Conservation (phyloP, 2,113 vertebrate species). For the Melierax canorus region DNA sequence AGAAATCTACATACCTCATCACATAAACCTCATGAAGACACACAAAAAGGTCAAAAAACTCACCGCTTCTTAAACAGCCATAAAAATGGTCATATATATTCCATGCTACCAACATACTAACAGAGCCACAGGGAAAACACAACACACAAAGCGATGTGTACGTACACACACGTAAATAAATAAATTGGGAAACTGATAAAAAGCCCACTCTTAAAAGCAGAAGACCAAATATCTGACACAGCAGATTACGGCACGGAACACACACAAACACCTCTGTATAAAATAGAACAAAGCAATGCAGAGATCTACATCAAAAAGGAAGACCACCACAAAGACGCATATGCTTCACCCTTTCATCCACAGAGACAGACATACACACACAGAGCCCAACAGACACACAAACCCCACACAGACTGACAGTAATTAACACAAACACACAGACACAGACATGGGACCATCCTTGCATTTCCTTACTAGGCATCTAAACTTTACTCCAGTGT, state of each 20-base stretch:
- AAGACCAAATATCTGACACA: not conserved
- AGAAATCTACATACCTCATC: not conserved
- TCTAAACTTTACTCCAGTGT: constrained; percentile 20
- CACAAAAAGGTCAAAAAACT: constrained; percentile 5
- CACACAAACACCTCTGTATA: not conserved
- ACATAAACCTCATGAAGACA: constrained; percentile 18
- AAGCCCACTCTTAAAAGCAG: not conserved
- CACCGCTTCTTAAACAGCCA: not conserved
- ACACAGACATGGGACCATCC: not conserved
- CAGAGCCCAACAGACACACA: not conserved
- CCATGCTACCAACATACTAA: not conserved
- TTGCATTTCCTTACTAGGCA: not conserved
- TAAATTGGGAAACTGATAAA: not conserved
- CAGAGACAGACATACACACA: not conserved
- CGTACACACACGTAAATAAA: not conserved
- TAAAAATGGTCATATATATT: not conserved
- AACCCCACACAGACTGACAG: not conserved
- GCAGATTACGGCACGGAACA: not conserved
- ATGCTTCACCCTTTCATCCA: constrained; percentile 33
- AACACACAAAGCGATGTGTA: not conserved
- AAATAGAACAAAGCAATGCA: constrained; percentile 21
- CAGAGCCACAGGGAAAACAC: not conserved
- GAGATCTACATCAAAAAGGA: constrained; percentile 40
- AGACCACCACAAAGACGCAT: constrained; percentile 51
- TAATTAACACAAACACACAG: not conserved